Evolutionary conservation across 2,888 invertebrate genomes (phyloP).

Genomic region (Leptopilina drosophilae): DNA sequence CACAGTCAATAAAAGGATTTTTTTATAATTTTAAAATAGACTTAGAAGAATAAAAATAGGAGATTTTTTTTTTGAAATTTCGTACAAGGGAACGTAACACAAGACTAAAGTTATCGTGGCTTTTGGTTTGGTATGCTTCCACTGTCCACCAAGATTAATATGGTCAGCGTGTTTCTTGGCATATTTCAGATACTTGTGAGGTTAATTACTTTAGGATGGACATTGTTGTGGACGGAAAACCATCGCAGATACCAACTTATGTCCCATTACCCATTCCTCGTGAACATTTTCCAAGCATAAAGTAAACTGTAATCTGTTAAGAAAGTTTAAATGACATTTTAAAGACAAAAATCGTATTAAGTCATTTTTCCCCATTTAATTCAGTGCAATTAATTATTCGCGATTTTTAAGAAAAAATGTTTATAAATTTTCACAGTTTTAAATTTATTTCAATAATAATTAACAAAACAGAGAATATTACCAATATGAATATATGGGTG

Average conservation of each 20-base stretch:
- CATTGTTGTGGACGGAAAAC: slow-evolving; percentile 64
- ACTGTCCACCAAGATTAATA: slow-evolving; percentile 69
- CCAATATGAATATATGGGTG: too few species aligned
- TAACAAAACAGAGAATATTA: too few species aligned
- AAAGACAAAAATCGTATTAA: too few species aligned
- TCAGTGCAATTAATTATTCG: too few species aligned
- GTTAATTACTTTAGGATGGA: slow-evolving; percentile 69
- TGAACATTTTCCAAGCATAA: not conserved
- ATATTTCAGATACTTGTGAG: slow-evolving; percentile 71
- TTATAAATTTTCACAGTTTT: too few species aligned
- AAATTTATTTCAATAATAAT: too few species aligned
- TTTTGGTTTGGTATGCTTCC: slow-evolving; percentile 62
- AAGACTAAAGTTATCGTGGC: slow-evolving; percentile 49
- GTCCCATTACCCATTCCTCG: slow-evolving; percentile 38
- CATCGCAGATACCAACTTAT: slow-evolving; percentile 44
- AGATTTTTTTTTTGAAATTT: too few species aligned
- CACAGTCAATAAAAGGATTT: too few species aligned
- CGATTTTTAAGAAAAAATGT: too few species aligned
- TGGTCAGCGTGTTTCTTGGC: slow-evolving; percentile 73
- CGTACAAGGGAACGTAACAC: slow-evolving; percentile 33
- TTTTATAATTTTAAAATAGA: not conserved
- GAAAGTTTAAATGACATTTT: not conserved
- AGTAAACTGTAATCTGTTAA: not conserved
- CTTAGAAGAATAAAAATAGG: not conserved
- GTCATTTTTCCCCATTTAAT: too few species aligned